Evolutionary conservation across 2,888 invertebrate species (phyloP).

Genomic region (Troglohyphantes excavatus): DNA sequence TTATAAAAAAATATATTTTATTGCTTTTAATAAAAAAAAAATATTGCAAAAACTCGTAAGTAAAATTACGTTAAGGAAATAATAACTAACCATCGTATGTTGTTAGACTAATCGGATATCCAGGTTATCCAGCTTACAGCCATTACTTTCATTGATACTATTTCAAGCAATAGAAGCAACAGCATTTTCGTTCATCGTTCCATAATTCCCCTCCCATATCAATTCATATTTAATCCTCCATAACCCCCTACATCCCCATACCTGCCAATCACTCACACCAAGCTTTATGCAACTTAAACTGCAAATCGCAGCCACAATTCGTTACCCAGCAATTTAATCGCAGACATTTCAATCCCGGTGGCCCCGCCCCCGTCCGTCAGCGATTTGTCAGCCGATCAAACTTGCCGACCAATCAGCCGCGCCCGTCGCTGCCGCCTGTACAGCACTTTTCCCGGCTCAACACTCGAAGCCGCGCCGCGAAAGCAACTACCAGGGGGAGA

Average conservation of each 20-base stretch:
- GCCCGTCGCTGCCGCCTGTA: slow-evolving; percentile 48
- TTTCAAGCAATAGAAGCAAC: too few species aligned
- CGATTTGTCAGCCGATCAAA: slow-evolving; percentile 68
- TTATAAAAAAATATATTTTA: too few species aligned
- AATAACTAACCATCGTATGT: too few species aligned
- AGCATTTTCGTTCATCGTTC: too few species aligned
- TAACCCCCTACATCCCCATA: neutral
- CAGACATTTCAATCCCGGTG: slow-evolving; percentile 64
- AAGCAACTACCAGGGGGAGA: slow-evolving; percentile 37
- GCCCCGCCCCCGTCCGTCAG: slow-evolving; percentile 64
- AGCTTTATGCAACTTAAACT: slow-evolving; percentile 5
- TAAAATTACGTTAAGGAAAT: too few species aligned
- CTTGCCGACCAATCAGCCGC: slow-evolving; percentile 61
- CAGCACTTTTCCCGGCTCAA: slow-evolving; percentile 41
- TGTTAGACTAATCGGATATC: too few species aligned
- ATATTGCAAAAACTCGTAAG: too few species aligned
- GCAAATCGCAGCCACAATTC: slow-evolving; percentile 49
- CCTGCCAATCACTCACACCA: slow-evolving; percentile 37
- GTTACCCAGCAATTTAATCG: slow-evolving; percentile 65
- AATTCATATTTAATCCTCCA: neutral
- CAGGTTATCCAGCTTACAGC: too few species aligned
- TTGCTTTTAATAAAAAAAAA: too few species aligned
- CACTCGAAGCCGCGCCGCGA: slow-evolving; percentile 40
- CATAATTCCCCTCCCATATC: neutral
- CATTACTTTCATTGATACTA: too few species aligned